Evolutionary conservation across 2,888 invertebrate genomes (phyloP).

Genomic region (Spodoptera picta): DNA sequence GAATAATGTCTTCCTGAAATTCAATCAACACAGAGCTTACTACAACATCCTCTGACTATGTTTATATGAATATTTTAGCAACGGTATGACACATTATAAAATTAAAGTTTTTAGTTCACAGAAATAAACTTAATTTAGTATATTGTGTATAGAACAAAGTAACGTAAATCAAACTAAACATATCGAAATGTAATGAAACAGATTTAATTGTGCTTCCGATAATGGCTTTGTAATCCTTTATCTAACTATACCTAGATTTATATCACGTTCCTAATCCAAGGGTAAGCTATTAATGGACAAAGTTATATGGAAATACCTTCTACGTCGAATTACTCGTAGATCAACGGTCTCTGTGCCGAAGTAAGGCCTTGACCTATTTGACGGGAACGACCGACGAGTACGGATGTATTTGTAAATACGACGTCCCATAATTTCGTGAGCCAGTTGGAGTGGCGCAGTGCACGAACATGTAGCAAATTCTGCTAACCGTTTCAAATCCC

Average conservation of each 20-base stretch:
- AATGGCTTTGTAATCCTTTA: slow-evolving; percentile 30
- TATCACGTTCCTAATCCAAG: slow-evolving; percentile 28
- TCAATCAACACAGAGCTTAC: no score
- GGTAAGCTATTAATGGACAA: slow-evolving; percentile 43
- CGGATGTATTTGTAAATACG: slow-evolving; percentile 27
- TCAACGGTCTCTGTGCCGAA: slow-evolving; percentile 36
- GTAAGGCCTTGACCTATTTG: slow-evolving; percentile 49
- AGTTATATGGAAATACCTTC: slow-evolving; percentile 50
- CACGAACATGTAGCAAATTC: slow-evolving; percentile 26
- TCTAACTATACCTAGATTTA: slow-evolving; percentile 32
- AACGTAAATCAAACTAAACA: not conserved
- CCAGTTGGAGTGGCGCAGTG: slow-evolving; percentile 13
- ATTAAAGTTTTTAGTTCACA: not conserved
- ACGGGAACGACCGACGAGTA: slow-evolving; percentile 25
- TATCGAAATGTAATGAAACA: slow-evolving; percentile 8
- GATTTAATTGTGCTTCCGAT: slow-evolving; percentile 6
- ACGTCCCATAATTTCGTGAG: slow-evolving; percentile 11
- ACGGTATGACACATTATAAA: no score
- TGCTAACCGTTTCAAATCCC: slow-evolving; percentile 27
- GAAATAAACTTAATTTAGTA: no score
- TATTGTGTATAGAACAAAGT: not conserved
- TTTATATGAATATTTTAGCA: no score
- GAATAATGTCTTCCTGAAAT: no score
- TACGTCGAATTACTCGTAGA: slow-evolving; percentile 46
- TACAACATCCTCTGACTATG: no score